phyloP scores from a whole-genome alignment of 2,113 vertebrate species.

The Nothocercus nigrocapillus region DNA sequence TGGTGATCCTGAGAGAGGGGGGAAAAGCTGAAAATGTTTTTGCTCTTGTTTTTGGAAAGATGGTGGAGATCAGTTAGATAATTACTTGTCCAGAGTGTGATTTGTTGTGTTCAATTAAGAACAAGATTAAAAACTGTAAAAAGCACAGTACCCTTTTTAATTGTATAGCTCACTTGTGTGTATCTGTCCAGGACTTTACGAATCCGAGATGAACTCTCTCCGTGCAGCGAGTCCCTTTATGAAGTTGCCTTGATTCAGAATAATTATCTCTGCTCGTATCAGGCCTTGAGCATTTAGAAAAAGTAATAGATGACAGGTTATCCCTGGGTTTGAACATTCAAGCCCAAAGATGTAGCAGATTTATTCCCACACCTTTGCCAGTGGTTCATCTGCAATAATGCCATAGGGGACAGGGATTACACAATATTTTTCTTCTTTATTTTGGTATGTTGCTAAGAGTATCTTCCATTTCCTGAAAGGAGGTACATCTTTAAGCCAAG shows the following conservation, averaged over 20 bases:
- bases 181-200: background rate
- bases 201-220: background rate
- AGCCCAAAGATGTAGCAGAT: background rate
- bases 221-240: background rate
- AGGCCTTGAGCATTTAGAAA: background rate
- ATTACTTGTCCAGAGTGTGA: background rate
- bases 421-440: background rate
- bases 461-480: background rate
- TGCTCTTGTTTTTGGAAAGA: background rate
- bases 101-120: background rate
- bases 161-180: background rate
- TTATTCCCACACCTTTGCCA: background rate
- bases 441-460: background rate
- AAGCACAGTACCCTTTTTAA: background rate
- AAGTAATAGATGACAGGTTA: background rate
- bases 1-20: background rate
- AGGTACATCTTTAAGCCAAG: background rate
- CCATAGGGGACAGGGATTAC: accelerated
- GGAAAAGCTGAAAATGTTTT: background rate
- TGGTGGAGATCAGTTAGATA: background rate
- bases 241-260: background rate
- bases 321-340: background rate
- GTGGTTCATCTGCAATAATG: background rate
- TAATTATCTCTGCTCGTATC: background rate
- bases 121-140: background rate